These are phyloP conservation scores for Rambutsinella grinnellia DNA, from an alignment of 2,888 invertebrate genomes.

Conservation along the genomic window DNA sequence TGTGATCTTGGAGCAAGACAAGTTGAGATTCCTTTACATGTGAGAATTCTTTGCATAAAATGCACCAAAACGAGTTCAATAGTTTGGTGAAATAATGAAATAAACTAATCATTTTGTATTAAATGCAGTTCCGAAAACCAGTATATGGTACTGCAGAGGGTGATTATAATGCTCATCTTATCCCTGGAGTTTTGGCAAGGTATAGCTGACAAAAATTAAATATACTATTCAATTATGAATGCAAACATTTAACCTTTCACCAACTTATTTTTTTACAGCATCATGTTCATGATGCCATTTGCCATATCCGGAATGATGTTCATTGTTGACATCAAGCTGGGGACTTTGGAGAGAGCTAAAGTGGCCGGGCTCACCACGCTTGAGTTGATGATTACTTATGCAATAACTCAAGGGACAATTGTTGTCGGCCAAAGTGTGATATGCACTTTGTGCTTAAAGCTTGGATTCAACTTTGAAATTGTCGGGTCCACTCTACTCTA, in stretches of 20 bases:
- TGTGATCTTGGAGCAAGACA: constrained; percentile 86
- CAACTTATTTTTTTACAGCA: constrained; percentile 45
- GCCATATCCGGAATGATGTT: constrained; percentile 52
- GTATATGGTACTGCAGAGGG: constrained; percentile 40
- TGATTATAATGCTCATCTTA: constrained; percentile 81
- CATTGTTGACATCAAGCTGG: constrained; percentile 54
- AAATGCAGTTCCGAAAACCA: constrained; percentile 31
- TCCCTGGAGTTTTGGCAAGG: constrained; percentile 86
- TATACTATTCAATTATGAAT: no score
- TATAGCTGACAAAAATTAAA: constrained; percentile 7
- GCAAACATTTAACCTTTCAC: no score
- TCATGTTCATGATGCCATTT: constrained; percentile 56
- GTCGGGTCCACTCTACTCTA: constrained; percentile 35
- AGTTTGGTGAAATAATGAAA: no score
- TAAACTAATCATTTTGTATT: constrained; percentile 2
- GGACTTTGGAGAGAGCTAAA: constrained; percentile 49
- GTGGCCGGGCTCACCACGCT: constrained; percentile 69
- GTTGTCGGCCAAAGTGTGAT: constrained; percentile 46
- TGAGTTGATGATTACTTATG: constrained; percentile 35
- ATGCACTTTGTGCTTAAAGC: constrained; percentile 35
- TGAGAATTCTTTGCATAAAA: no score
- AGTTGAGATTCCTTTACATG: constrained; percentile 70
- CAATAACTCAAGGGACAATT: constrained; percentile 36
- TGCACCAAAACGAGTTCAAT: no score
- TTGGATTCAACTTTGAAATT: constrained; percentile 48